phyloP scores from a whole-genome alignment of 1,140 invertebrate genomes.

The Vanessa tameamea region DNA sequence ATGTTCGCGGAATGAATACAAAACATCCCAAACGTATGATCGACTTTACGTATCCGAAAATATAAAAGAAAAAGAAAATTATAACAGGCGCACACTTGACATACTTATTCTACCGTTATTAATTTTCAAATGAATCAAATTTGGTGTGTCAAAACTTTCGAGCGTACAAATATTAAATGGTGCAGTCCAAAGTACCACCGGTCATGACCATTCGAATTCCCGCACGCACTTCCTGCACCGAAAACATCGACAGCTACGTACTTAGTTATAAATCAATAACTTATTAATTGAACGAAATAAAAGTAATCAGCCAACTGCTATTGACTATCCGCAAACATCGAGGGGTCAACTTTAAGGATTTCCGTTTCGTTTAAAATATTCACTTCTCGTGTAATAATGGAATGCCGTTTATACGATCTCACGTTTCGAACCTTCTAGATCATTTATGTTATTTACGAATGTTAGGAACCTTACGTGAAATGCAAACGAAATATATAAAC shows the following conservation, averaged over 20 bases:
- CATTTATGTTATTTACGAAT: conserved; percentile 24
- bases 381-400: conserved; percentile 10
- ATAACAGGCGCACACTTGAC: not conserved
- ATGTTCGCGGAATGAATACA: conserved; percentile 67
- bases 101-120: conserved; percentile 25
- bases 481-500: not conserved
- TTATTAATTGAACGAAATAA: not conserved
- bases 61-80: conserved; percentile 6
- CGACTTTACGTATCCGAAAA: conserved; percentile 20
- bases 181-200: conserved; percentile 29
- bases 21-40: conserved; percentile 57
- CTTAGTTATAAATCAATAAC: conserved; percentile 4
- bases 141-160: conserved; percentile 41
- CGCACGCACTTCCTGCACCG: conserved; percentile 69
- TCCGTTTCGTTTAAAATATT: conserved; percentile 45
- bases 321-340: conserved; percentile 58
- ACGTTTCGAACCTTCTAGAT: conserved; percentile 29
- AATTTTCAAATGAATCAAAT: conserved; percentile 30
- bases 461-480: conserved; percentile 9
- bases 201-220: conserved; percentile 58
- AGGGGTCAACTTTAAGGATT: conserved; percentile 57
- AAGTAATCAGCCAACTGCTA: conserved; percentile 37
- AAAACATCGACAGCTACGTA: conserved; percentile 23
- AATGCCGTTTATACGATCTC: conserved; percentile 23
- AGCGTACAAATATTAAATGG: conserved; percentile 37